Base-by-base conservation (phyloP, 2,888 invertebrate species). In the Hypercompe scribonia region DNA sequence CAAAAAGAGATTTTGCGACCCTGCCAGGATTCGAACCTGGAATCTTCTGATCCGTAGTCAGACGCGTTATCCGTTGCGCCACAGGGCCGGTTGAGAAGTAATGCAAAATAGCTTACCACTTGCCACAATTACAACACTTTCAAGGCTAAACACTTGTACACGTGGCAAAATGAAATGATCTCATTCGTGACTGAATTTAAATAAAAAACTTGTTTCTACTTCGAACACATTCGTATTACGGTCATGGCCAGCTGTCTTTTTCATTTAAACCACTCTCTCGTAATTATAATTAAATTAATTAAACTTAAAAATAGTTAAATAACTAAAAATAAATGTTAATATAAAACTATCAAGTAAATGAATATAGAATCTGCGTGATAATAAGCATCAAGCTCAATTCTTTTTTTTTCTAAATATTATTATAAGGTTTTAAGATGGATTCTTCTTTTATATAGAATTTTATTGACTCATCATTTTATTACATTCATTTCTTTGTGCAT, bases 11-110 rank as follows among this genome's bases (percentile, higher is more conserved):
- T 0, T 21, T 3, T 7, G 82, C 96, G 96, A 96, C 96, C 96
- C 93, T 96, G 96, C 96, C 96, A 96, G 96, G 96, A 96, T 96
- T 96, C 96, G 96, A 96, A 96, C 96, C 96, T 96, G 96, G 96
- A 96, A 96, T 96, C 96, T 96, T 96, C 96, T 96, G 96, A 96
- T 96, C 96, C 96, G 96, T 96, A 96, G 96, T 96, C 96, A 96
- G 96, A 96, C 96, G 96, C 96, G 96, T 97, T 96, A 96, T 96
- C 96, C 96, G 90, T 96, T 96, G 96, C 96, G 96, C 96, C 96
- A 96, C 96, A 96, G 94, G 96, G 96, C 96, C 96, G n/a, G 86
- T 74, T 81, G 70, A 0, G 0, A 10, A 7, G 0, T 0, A 0
- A 0, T 0, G 0, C 1, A 66, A 83, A 84, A 84, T 80, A 68